Evolutionary conservation across 1,140 invertebrate species (phyloP).

Genomic region (Danaus melanippus): DNA sequence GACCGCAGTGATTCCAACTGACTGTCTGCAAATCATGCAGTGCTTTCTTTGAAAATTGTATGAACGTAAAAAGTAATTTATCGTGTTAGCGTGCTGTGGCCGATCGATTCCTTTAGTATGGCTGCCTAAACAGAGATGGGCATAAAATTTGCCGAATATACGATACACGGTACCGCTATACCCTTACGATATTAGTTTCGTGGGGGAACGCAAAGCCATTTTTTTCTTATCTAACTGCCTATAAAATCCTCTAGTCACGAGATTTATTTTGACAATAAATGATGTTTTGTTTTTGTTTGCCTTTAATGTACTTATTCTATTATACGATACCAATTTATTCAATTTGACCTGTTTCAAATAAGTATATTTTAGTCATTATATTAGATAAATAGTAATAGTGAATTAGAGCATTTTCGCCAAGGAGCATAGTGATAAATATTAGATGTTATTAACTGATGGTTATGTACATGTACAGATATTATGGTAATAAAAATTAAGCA

Average conservation of each 20-base stretch:
- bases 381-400: no score
- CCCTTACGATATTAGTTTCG: constrained; percentile 24
- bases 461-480: no score
- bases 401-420: no score
- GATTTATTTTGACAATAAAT: constrained; percentile 5
- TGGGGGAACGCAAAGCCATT: constrained; percentile 15
- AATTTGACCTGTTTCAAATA: no score
- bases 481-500: no score
- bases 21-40: constrained; percentile 56
- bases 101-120: constrained; percentile 51
- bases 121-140: constrained; percentile 52
- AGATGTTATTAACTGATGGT: no score
- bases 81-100: constrained; percentile 53
- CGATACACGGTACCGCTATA: constrained; percentile 23
- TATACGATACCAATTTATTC: no score
- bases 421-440: no score
- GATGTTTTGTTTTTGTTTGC: no score
- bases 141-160: constrained; percentile 55
- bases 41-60: constrained; percentile 46
- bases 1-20: constrained; percentile 27
- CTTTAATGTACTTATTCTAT: no score
- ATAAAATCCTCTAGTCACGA: constrained; percentile 11
- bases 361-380: no score
- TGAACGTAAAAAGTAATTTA: constrained; percentile 67
- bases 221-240: constrained; percentile 20